Percentiles rank a stretch among this genome's conserved stretches.
These are phyloP conservation scores for Halisarca cf. caerulea DNA, from an alignment of 37 sponge, comb jelly and placozoan genomes.

Conservation along the genomic window DNA sequence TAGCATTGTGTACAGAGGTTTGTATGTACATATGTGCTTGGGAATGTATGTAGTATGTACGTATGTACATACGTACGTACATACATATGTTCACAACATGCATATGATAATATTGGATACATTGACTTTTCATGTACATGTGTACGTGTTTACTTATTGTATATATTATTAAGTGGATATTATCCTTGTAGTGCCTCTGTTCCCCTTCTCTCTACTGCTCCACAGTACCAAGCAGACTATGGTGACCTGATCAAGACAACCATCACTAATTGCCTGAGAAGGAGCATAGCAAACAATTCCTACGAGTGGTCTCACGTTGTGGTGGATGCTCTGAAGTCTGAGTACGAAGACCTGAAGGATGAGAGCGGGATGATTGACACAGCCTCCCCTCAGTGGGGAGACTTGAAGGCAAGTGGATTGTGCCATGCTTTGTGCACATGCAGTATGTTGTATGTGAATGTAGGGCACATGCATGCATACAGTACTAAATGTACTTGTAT, in stretches of 20 bases:
- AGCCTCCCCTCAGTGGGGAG: conserved; percentile 48
- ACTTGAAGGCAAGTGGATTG: conserved; percentile 45
- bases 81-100: neutral
- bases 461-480: too few relatives aligned
- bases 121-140: neutral
- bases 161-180: neutral
- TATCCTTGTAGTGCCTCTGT: neutral
- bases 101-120: neutral
- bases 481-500: too few relatives aligned
- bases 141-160: neutral
- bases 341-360: conserved; percentile 4
- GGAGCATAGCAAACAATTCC: conserved; percentile 28
- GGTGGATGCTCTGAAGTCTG: conserved; percentile 14
- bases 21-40: too few relatives aligned
- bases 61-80: neutral
- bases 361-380: conserved; percentile 20
- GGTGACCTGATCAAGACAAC: conserved; percentile 76
- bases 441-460: too few relatives aligned
- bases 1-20: too few relatives aligned
- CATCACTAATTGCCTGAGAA: conserved; percentile 48
- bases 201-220: neutral
- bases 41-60: neutral
- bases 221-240: conserved; percentile 69
- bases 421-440: too few relatives aligned
- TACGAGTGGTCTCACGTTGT: conserved; percentile 35